Evolutionary conservation across 92 coral and sea anemone genomes (phyloP).

Genomic region (Palythoa caribaeorum): DNA sequence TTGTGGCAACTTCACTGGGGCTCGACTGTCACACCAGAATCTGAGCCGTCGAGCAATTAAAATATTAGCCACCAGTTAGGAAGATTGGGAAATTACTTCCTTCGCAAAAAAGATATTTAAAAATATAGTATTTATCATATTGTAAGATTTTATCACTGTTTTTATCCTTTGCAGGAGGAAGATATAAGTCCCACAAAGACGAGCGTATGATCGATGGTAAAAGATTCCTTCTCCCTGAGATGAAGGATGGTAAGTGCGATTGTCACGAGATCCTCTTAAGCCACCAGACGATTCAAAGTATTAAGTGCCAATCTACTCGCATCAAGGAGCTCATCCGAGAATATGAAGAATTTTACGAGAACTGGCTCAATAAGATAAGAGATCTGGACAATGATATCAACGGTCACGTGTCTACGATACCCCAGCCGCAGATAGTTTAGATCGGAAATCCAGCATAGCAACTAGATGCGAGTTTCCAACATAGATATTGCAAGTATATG

Average conservation of each 20-base stretch:
- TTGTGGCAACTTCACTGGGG: too few relatives aligned
- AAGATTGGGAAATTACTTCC: too few relatives aligned
- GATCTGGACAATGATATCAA: conserved; percentile 79
- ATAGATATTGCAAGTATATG: background rate
- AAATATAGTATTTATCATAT: too few relatives aligned
- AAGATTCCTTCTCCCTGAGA: conserved; percentile 33
- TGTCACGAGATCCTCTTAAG: conserved; percentile 88
- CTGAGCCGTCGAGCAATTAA: too few relatives aligned
- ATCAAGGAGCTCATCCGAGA: conserved; percentile 91
- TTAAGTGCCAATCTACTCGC: conserved; percentile 77
- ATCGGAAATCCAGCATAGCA: background rate
- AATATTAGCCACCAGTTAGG: too few relatives aligned
- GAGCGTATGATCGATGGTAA: conserved; percentile 40
- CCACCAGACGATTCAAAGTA: conserved; percentile 84
- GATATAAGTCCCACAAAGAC: background rate
- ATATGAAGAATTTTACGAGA: conserved; percentile 93
- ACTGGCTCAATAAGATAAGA: conserved; percentile 83
- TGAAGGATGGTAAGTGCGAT: conserved; percentile 73
- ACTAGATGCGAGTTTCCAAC: background rate
- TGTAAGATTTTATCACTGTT: too few relatives aligned
- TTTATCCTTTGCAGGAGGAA: conserved; percentile 4
- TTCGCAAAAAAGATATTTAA: too few relatives aligned
- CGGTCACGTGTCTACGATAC: conserved; percentile 69
- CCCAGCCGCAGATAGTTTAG: conserved; percentile 82
- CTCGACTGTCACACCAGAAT: too few relatives aligned